phyloP scores from a whole-genome alignment of 2,113 vertebrate species.

The Vicugna pacos region DNA sequence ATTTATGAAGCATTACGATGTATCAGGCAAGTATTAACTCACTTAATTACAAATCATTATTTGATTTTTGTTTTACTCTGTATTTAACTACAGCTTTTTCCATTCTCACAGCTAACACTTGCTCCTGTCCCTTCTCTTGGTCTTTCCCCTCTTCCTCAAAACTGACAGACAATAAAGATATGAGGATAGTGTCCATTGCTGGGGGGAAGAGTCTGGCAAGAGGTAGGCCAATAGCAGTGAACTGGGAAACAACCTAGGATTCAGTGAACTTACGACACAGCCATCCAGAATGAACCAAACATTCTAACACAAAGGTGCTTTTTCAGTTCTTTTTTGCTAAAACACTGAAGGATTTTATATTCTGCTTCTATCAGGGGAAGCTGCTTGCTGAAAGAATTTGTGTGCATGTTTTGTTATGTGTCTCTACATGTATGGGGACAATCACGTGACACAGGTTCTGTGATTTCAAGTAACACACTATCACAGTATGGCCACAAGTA shows the following conservation, averaged over 20 bases:
- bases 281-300: not conserved
- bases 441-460: not conserved
- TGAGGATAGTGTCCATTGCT: not conserved
- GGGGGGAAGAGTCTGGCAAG: not conserved
- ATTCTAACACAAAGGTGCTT: not conserved
- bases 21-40: not conserved
- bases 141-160: not conserved
- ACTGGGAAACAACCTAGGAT: not conserved
- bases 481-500: not conserved
- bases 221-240: not conserved
- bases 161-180: not conserved
- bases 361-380: not conserved
- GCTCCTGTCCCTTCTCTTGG: not conserved
- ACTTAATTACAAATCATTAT: not conserved
- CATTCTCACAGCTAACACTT: not conserved
- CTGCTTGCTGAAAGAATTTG: not conserved
- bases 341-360: not conserved
- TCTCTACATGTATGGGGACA: not conserved
- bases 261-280: not conserved
- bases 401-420: not conserved
- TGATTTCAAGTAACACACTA: not conserved
- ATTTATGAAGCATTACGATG: not conserved
- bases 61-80: conserved; percentile 28
- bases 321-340: not conserved
- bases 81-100: not conserved